phyloP scores from a whole-genome alignment of 2,888 invertebrate genomes.

The Epinotia nisella region DNA sequence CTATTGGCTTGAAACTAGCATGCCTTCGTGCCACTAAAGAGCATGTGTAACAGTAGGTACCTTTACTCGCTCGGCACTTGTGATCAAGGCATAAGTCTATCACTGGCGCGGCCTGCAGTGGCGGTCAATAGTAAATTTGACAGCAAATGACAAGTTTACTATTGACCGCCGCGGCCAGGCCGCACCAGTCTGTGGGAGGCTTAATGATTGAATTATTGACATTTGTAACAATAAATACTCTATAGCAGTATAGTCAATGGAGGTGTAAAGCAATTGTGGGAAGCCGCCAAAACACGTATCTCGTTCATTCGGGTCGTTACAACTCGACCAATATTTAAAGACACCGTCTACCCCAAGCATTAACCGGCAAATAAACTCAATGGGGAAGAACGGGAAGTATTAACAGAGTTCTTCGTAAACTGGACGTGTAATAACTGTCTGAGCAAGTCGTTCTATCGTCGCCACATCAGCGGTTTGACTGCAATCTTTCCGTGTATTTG shows the following conservation, averaged over 20 bases:
- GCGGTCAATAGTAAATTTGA: no score
- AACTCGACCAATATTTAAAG: constrained; percentile 60
- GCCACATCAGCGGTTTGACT: constrained; percentile 76
- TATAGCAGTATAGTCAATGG: constrained; percentile 53
- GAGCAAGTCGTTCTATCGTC: constrained; percentile 72
- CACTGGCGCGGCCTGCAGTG: no score
- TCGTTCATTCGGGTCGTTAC: constrained; percentile 76
- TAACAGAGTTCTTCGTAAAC: constrained; percentile 59
- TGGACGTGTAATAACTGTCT: constrained; percentile 70
- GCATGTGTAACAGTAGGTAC: no score
- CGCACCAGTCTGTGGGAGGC: no score
- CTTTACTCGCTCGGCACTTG: no score
- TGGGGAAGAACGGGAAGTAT: constrained; percentile 49
- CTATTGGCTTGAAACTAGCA: no score
- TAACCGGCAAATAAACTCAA: constrained; percentile 49
- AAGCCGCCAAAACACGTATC: constrained; percentile 80
- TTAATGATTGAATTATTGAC: background rate
- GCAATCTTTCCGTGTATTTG: constrained; percentile 70
- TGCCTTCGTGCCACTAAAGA: no score
- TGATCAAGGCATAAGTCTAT: no score
- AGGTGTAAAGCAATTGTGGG: constrained; percentile 72
- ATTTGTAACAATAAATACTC: constrained; percentile 40
- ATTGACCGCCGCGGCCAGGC: no score
- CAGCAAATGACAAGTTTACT: no score
- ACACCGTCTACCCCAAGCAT: constrained; percentile 52